Evolutionary conservation across 2,797 vertebrate genomes (phyloP), one percentile per base, ranked within the genome.

Genomic region (Rhinella marina): DNA sequence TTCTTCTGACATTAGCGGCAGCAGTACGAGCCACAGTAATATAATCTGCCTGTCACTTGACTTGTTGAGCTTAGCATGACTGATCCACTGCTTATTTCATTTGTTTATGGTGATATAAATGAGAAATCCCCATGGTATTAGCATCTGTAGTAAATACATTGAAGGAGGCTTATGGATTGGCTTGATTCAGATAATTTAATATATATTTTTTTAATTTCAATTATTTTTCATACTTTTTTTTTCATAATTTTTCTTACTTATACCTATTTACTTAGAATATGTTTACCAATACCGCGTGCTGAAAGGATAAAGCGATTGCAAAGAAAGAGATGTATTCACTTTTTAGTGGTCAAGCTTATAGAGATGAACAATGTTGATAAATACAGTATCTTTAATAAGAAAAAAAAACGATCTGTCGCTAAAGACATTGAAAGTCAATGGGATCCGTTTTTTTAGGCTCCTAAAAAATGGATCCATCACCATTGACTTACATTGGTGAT

Each of bases 41-140:
- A 50, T 77, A 77, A 85, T 85, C 72, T 77, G 32, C 57, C 72
- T 85, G 83, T 85, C 83, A 85, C 41, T 77, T 85, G 83, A 85
- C 83, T 64, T 85, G 72, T 77, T 76, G 57, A 75, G 83, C 23
- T 62, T 50, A 50, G 83, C 62, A 27, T 85, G 41, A 64, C 21
- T 54, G 72, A 76, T 64, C 72, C 73, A 27, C 83, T 27, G 41
- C 83, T 77, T 77, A 27, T 76, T 72, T 62, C 70, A 77, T 77
- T 50, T 85, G 83, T 73, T 62, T 85, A 77, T 64, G 32, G 57
- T n/a, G 41, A 23, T 73, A 57, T 41, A 73, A 59, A 19, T 29
- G 10, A 77, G 32, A 61, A 85, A 85, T n/a, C 2, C 23, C 25
- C 21, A n/a, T 50, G 29, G 50, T 57, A 64, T 77, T 85, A 73